Evolutionary conservation across 2,888 invertebrate species (phyloP), one percentile per base, ranked within the genome.

Genomic region (Lutraria lutraria): DNA sequence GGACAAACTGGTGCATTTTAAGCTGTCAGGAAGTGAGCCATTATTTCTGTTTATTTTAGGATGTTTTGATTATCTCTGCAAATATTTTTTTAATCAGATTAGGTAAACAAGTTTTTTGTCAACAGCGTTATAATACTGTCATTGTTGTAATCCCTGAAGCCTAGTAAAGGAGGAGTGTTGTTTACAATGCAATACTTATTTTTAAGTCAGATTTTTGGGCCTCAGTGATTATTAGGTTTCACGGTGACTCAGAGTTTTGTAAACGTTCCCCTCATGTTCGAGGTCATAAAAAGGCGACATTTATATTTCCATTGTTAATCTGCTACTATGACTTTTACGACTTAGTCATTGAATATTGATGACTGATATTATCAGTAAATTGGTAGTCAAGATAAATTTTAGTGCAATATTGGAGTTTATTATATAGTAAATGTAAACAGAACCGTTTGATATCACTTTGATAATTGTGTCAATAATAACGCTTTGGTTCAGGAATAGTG

Each of bases 201-300:
- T 76, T 76, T 76, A 31, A 16, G 76, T 34, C 34, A 76, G 76
- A 76, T 76, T 76, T 31, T 76, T 34, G 19, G 31, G 76, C 15
- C 16, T 34, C 13, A 76, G 12, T 68, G 63, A 68, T 25, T 68
- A 68, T 25, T 19, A 34, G 2, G 19, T 76, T 76, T 34, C 29
- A 25, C 16, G 4, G 31, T 76, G 76, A 76, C 76, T 76, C 76
- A 76, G 76, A 31, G 76, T 34, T 13, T 31, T 16, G 76, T 76
- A 76, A 76, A 76, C 76, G 21, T 34, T 34, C 76, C 76, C 76
- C 29, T 76, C 31, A 19, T 31, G 16, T 76, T 34, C 34, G 29
- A 76, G 76, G 31, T 76, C 76, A 76, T 76, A 76, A 76, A 76
- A 76, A 76, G 76, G 34, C 76, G 76, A 76, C 76, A 76, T 31